Percentiles rank a stretch among this genome's conserved stretches.
Evolutionary conservation across 1,140 invertebrate species (phyloP).

Genomic region (Belonocnema kinseyi): DNA sequence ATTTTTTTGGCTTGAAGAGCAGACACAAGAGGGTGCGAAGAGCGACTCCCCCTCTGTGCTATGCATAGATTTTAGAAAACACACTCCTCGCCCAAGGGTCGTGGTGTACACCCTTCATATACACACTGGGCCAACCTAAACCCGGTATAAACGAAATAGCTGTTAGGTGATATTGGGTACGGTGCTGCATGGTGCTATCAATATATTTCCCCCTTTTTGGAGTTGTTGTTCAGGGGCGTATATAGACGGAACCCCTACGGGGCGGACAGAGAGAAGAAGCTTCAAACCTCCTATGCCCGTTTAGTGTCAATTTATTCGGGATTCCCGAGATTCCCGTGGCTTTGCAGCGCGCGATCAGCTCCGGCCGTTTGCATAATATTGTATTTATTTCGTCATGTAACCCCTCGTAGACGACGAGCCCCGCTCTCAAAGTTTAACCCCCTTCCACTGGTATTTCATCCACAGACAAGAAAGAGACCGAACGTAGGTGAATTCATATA

Average conservation of each 20-base stretch:
- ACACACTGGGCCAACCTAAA: slow-evolving; percentile 4
- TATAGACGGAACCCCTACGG: slow-evolving; percentile 19
- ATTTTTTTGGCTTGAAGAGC: slow-evolving; percentile 27
- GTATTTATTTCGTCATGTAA: slow-evolving; percentile 76
- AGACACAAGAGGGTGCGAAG: slow-evolving; percentile 17
- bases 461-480: slow-evolving; percentile 33
- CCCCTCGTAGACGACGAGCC: slow-evolving; percentile 54
- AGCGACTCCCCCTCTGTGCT: slow-evolving; percentile 34
- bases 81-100: slow-evolving; percentile 41
- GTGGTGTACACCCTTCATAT: slow-evolving; percentile 26
- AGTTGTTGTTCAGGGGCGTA: slow-evolving; percentile 19
- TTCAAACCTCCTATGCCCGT: slow-evolving; percentile 57
- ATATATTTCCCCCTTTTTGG: slow-evolving; percentile 42
- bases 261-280: slow-evolving; percentile 41
- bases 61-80: slow-evolving; percentile 61
- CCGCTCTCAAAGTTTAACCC: slow-evolving; percentile 20
- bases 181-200: slow-evolving; percentile 46
- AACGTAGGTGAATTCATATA: slow-evolving; percentile 42
- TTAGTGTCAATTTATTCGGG: slow-evolving; percentile 76
- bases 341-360: slow-evolving; percentile 58
- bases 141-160: slow-evolving; percentile 53
- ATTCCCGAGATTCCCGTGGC: slow-evolving; percentile 72
- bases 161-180: slow-evolving; percentile 56
- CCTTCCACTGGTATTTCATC: not conserved
- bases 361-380: slow-evolving; percentile 75